Percentiles rank a stretch among this genome's conserved stretches.
phyloP scores from a whole-genome alignment of 2,797 vertebrate species.

The Manis pentadactyla region DNA sequence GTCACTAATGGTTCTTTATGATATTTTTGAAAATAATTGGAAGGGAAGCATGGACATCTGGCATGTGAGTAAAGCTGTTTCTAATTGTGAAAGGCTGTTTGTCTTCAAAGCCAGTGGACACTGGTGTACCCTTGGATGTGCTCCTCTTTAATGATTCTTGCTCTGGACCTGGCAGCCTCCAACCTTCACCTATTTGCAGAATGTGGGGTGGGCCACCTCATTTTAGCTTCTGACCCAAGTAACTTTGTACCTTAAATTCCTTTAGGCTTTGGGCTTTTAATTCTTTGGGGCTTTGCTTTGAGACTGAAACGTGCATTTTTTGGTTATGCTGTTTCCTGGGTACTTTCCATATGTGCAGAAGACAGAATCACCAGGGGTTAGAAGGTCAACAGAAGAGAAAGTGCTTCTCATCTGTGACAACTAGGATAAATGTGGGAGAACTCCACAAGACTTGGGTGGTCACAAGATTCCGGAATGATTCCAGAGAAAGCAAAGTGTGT shows the following conservation, averaged over 20 bases:
- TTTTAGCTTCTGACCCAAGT: not conserved
- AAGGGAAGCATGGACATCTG: constrained; percentile 58
- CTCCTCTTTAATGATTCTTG: not conserved
- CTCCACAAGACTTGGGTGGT: not conserved
- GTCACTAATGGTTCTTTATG: constrained; percentile 53
- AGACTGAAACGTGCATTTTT: constrained; percentile 23
- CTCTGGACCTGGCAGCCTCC: not conserved
- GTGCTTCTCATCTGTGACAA: not conserved
- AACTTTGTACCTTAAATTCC: constrained; percentile 41
- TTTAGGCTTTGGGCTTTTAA: not conserved
- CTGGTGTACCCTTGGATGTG: not conserved
- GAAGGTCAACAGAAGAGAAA: constrained; percentile 63
- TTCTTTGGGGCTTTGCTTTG: constrained; percentile 27
- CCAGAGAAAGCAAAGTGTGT: not conserved
- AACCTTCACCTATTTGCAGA: not conserved
- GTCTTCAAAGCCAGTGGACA: constrained; percentile 61
- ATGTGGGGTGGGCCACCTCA: not conserved
- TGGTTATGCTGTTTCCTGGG: constrained; percentile 26
- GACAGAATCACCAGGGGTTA: not conserved
- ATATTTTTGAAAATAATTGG: constrained; percentile 69
- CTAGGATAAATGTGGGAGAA: constrained; percentile 42
- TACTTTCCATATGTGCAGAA: constrained; percentile 41
- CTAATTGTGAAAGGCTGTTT: constrained; percentile 41
- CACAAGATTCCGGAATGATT: not conserved
- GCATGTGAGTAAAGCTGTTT: constrained; percentile 64